Conservation (phyloP, 2,113 vertebrate genomes). For the Cheilinus undulatus region DNA sequence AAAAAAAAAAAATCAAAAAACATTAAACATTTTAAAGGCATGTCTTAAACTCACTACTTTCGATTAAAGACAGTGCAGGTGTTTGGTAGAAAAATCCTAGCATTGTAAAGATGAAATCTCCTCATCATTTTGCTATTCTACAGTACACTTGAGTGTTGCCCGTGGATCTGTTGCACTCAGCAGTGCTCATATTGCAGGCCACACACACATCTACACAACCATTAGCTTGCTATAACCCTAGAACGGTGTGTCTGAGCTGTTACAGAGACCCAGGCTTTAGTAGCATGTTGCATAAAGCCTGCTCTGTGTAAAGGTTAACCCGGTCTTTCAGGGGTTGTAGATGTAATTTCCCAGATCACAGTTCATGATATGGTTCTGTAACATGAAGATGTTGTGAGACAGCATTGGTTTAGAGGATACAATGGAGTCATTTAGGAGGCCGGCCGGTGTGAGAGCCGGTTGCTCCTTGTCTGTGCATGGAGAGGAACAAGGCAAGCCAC, state of each 20-base stretch:
- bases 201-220: slow-evolving; percentile 26
- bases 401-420: slow-evolving; percentile 53
- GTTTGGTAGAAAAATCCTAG: too few relatives aligned
- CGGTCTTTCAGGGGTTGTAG: slow-evolving; percentile 55
- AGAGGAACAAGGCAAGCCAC: slow-evolving; percentile 12
- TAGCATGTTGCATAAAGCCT: slow-evolving; percentile 64
- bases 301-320: slow-evolving; percentile 55
- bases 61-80: too few relatives aligned
- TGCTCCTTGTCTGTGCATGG: slow-evolving; percentile 28
- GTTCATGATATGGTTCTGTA: slow-evolving; percentile 67
- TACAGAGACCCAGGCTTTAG: slow-evolving; percentile 45
- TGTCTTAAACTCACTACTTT: too few relatives aligned
- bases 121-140: too few relatives aligned
- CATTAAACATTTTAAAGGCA: too few relatives aligned
- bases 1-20: too few relatives aligned
- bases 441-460: slow-evolving; percentile 7
- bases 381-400: slow-evolving; percentile 69
- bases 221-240: slow-evolving; percentile 49
- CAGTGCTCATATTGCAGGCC: neutral
- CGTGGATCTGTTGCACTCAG: neutral
- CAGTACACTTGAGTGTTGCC: too few relatives aligned
- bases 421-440: slow-evolving; percentile 68
- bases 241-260: slow-evolving; percentile 28
- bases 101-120: too few relatives aligned
- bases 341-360: slow-evolving; percentile 71